Conservation (phyloP, 1,140 invertebrate species). For the Drosophila albomicans region DNA sequence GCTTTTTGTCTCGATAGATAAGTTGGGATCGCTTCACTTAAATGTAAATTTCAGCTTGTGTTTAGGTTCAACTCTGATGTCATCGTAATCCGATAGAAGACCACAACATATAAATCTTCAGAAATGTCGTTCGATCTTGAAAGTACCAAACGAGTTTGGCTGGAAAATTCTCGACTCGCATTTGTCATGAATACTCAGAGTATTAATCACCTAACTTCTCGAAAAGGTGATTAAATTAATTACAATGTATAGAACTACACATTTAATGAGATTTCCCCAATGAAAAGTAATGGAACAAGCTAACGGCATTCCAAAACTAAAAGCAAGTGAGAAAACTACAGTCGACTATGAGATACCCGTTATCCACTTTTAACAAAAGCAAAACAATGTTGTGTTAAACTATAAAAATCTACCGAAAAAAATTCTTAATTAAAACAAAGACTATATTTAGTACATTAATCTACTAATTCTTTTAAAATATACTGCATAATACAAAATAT, state of each 20-base stretch:
- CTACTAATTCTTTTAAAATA: no score
- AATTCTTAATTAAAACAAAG: no score
- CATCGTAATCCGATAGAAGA: not conserved
- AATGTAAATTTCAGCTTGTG: constrained; percentile 5
- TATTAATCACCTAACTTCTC: constrained; percentile 25
- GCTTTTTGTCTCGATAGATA: not conserved
- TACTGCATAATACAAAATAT: no score
- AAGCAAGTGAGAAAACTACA: no score
- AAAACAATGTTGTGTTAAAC: no score
- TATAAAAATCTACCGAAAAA: no score
- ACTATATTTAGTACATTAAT: no score
- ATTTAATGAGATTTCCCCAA: constrained; percentile 10
- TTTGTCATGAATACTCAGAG: constrained; percentile 1
- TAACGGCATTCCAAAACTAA: constrained; percentile 2
- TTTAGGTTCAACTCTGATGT: constrained; percentile 3
- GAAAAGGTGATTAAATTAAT: not conserved
- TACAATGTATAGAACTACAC: not conserved
- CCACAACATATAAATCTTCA: constrained; percentile 1
- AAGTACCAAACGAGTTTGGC: constrained; percentile 9
- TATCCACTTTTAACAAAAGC: no score
- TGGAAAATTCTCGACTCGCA: constrained; percentile 4
- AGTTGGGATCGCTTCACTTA: not conserved
- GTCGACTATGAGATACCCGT: no score
- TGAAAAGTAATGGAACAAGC: not conserved
- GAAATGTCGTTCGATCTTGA: not conserved